A percentile compares a stretch with the other conserved stretches of the same genome.
phyloP scores from a whole-genome alignment of 2,797 vertebrate species.

The Galago senegalensis region DNA sequence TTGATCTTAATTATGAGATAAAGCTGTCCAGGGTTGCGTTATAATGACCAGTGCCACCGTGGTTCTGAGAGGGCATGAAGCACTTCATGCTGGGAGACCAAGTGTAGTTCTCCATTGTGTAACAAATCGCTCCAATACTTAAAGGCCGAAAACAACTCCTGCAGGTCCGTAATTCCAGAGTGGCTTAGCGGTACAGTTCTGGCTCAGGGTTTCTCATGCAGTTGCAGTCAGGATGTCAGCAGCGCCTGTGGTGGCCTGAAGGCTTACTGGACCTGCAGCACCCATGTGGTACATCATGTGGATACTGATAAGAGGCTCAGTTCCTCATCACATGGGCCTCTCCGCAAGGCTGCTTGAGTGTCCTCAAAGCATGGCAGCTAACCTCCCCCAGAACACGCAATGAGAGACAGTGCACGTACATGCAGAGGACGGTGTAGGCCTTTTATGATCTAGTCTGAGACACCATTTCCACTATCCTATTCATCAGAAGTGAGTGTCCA shows the following conservation, averaged over 20 bases:
- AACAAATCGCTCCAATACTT: conserved; percentile 1
- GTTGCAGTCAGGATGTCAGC: not conserved
- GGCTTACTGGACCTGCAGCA: not conserved
- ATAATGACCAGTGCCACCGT: not conserved
- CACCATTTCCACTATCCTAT: not conserved
- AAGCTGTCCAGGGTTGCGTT: not conserved
- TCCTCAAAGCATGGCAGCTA: not conserved
- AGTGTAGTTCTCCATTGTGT: not conserved
- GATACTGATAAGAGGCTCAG: not conserved
- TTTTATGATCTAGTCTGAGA: not conserved
- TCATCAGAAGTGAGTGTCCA: not conserved
- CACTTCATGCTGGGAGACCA: not conserved
- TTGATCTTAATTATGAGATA: conserved; percentile 3
- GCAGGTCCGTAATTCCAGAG: not conserved
- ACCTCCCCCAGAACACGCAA: not conserved
- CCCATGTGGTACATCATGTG: accelerated
- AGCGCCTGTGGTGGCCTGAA: not conserved
- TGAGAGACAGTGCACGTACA: not conserved
- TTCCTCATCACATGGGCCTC: not conserved
- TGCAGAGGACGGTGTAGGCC: not conserved
- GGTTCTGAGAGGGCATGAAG: not conserved
- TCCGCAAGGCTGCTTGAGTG: not conserved
- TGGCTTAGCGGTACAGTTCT: not conserved
- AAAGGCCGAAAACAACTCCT: not conserved
- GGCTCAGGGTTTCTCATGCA: not conserved